Conservation (phyloP, 2,113 vertebrate species). For the Mesocricetus auratus region DNA sequence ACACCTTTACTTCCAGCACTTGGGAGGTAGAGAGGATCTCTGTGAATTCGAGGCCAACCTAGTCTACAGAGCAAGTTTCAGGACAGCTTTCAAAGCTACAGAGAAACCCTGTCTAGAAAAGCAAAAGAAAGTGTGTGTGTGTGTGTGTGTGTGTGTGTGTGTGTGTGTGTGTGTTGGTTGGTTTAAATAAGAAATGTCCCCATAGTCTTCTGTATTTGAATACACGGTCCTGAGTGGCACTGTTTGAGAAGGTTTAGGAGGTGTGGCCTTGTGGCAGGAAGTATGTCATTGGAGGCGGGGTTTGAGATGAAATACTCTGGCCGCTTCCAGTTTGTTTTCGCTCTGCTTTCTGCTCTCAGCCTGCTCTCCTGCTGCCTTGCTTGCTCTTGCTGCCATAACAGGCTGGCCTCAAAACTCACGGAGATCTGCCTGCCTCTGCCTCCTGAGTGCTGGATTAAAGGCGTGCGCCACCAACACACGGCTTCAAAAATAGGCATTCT, state of each 20-base stretch:
- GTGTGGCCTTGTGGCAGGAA: background rate
- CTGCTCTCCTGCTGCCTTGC: too few species aligned
- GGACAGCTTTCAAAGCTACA: too few species aligned
- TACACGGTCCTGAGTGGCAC: too few species aligned
- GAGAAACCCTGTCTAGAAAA: too few species aligned
- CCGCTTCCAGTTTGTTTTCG: background rate
- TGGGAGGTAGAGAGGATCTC: too few species aligned
- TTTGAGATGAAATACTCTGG: background rate
- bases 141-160: background rate
- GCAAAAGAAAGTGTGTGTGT: background rate
- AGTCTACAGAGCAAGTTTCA: too few species aligned
- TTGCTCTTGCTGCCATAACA: background rate
- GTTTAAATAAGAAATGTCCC: background rate
- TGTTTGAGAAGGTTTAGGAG: background rate
- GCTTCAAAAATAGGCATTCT: background rate
- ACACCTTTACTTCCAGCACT: too few species aligned
- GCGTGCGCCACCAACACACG: too few species aligned
- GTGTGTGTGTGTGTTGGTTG: background rate
- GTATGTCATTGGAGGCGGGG: background rate
- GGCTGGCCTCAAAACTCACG: too few species aligned
- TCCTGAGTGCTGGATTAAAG: background rate
- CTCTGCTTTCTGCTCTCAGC: background rate
- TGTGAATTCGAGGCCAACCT: too few species aligned
- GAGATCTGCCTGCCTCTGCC: background rate
- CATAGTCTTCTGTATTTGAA: background rate